Conservation (phyloP, 35 echinoderm and acorn worm species). For the Lytechinus pictus region DNA sequence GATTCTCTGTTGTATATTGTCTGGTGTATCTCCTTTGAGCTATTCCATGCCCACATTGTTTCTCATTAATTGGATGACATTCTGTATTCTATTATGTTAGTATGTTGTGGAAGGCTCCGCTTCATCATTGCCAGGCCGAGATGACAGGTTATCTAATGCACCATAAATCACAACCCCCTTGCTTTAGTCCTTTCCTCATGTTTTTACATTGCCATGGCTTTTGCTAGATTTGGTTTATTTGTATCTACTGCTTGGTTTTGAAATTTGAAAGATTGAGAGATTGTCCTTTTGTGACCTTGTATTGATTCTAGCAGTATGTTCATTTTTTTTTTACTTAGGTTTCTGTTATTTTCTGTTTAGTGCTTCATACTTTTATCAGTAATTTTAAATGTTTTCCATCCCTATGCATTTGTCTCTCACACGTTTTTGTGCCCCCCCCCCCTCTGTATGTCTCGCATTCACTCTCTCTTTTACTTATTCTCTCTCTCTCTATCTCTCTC, state of each 20-base stretch:
- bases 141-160: conserved; percentile 2
- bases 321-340: neutral
- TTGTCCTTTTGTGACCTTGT: too few species aligned
- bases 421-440: neutral
- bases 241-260: neutral
- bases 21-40: neutral
- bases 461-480: neutral
- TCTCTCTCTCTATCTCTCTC: neutral
- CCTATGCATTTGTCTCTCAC: neutral
- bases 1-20: neutral
- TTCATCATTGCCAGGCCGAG: neutral
- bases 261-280: too few species aligned
- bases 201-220: neutral
- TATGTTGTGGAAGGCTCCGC: neutral
- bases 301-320: too few species aligned
- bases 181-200: neutral
- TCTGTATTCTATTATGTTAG: neutral
- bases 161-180: neutral
- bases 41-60: neutral
- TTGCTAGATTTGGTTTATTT: neutral
- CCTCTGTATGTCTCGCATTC: neutral
- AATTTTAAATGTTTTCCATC: neutral
- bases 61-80: conserved; percentile 18
- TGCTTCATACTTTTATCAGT: neutral
- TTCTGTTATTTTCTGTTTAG: neutral